These are phyloP conservation scores for Philypnodon macrostomus DNA, from an alignment of 2,797 vertebrate genomes.

Conservation along the genomic window DNA sequence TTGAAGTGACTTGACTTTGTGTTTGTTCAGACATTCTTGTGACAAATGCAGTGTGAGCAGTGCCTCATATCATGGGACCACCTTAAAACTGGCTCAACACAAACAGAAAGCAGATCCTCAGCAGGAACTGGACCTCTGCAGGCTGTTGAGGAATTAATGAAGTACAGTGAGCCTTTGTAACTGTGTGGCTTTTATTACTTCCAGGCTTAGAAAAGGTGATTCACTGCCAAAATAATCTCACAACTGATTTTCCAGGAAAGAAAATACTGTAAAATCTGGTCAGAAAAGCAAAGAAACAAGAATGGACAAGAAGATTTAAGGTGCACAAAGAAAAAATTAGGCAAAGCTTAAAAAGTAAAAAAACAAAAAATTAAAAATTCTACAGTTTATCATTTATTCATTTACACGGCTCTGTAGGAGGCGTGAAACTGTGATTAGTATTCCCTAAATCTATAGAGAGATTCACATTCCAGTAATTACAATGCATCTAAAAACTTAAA, in stretches of 20 bases:
- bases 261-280: slow-evolving; percentile 24
- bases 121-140: slow-evolving; percentile 4
- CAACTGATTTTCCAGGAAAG: slow-evolving; percentile 40
- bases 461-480: too few relatives aligned
- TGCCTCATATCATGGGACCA: slow-evolving; percentile 7
- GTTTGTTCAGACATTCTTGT: background rate
- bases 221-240: slow-evolving; percentile 17
- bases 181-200: slow-evolving; percentile 4
- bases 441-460: too few relatives aligned
- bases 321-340: background rate
- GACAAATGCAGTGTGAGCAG: background rate
- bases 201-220: slow-evolving; percentile 18
- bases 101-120: slow-evolving; percentile 5
- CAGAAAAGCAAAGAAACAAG: background rate
- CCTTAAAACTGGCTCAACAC: slow-evolving; percentile 16
- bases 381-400: too few relatives aligned
- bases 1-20: background rate
- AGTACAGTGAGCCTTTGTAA: slow-evolving; percentile 4
- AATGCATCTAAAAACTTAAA: too few relatives aligned
- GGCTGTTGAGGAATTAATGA: slow-evolving; percentile 35
- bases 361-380: too few relatives aligned
- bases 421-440: too few relatives aligned
- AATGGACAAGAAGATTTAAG: background rate
- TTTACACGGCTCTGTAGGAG: too few relatives aligned
- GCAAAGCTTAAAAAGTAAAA: too few relatives aligned